Base-by-base conservation (phyloP, 2,113 vertebrate species). In the Lethenteron camtschaticum region DNA sequence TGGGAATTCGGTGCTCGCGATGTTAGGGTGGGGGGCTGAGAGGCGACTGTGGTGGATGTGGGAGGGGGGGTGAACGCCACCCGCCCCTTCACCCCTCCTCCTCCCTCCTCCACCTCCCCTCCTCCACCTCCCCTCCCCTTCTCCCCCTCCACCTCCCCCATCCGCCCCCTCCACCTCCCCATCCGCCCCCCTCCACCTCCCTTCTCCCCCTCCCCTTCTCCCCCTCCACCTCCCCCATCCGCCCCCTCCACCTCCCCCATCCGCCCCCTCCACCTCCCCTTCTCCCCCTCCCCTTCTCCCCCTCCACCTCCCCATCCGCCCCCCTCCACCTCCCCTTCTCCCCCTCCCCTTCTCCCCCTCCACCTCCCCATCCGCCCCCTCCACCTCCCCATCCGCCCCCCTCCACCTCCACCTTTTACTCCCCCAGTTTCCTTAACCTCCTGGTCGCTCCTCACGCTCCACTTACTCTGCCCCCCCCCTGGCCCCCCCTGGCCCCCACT, bases 101-200 rank as follows among this genome's bases (percentile, higher is more conserved):
- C 18, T 56, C 57, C n/a, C 6, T 20, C 11, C 16, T 55, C 8
- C 18, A 16, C 57, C 16, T 3, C 1, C 18, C 0, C 11, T 2
- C 9, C 20, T 11, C 0, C 5, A 2, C 3, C 1, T 2, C 3
- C 12, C 6, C 16, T 2, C 6, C 2, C 9, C 2, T 8, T 1
- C 2, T 18, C 16, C 16, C 16, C 16, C 16, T 18, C 16, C 16
- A 18, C 2, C 8, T 16, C 2, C 3, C 1, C 3, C 3, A 2
- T 18, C 16, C 16, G 16, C 16, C 58, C 2, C n/a, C n/a, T n/a
- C n/a, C n/a, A n/a, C n/a, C n/a, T n/a, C n/a, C n/a, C n/a, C n/a
- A n/a, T n/a, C n/a, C n/a, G n/a, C n/a, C n/a, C n/a, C n/a, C 69
- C 73, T 75, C 71, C 71, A 73, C 73, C 74, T 73, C 75, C 11